Base-by-base conservation (phyloP, 2,888 invertebrate species). In the Erpobdella octoculata region DNA sequence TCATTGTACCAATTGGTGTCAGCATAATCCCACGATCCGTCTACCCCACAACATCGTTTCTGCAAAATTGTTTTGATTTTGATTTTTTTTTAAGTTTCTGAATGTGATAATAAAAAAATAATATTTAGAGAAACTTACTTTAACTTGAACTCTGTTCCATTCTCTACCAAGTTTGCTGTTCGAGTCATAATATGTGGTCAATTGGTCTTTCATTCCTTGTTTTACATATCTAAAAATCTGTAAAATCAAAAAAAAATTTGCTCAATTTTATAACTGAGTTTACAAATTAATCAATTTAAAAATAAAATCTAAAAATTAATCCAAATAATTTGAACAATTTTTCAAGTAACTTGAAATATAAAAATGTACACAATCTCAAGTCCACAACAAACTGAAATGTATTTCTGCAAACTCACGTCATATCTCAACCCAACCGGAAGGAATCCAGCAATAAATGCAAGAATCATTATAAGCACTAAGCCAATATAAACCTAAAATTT, bases 91-190 rank as follows among this genome's bases (percentile, higher is more conserved):
- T n/a, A n/a, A n/a, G 46, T n/a, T n/a, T 21, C 5, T 46, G 46
- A 46, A 46, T 46, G 46, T 5, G 46, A 5, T 28, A 18, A 2
- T 61, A 1, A 28, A 28, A 31, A 25, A 25, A 21, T 21, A 25
- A 15, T 61, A 21, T 21, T 3, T 28, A 18, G 31, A 31, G 25
- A 3, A 8, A 21, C 71, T 73, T 38, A 76, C 76, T 68, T 72
- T 74, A 37, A 76, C 76, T 74, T 76, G 76, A 2, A 76, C 74
- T 35, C 75, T 73, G 71, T 76, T 76, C 76, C 76, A 76, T 2
- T 74, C 74, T 15, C 46, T 33, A 18, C 76, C 76, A 5, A 76
- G 53, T n/a, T 35, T 36, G 46, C 74, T 75, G 53, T 76, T 74
- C 71, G 72, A 76, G n/a, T 36, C 36, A 71, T 76, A 76, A 6